These are phyloP conservation scores for Callyntrura guangdongensis DNA, from an alignment of 2,888 invertebrate genomes.

Conservation along the genomic window DNA sequence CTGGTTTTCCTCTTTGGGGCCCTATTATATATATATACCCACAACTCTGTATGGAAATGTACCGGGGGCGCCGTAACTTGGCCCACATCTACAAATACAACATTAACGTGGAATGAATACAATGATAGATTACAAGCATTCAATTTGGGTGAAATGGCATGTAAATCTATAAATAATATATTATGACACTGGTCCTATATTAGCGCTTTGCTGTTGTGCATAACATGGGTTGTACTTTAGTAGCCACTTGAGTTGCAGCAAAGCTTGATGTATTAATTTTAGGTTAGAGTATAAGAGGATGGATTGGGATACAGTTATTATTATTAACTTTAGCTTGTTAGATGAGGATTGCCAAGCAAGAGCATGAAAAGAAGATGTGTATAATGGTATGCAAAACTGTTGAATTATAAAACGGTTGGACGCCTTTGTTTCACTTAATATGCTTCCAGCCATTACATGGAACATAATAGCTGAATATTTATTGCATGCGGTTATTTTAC, in stretches of 20 bases:
- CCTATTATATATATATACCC: background rate
- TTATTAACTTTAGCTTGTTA: background rate
- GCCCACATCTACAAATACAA: conserved; percentile 28
- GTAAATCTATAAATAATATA: too few relatives aligned
- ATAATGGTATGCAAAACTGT: conserved; percentile 7
- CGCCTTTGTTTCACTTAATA: conserved; percentile 37
- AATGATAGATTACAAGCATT: conserved; percentile 30
- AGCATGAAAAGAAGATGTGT: background rate
- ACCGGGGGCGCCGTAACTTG: background rate
- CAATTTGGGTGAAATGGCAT: background rate
- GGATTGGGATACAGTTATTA: background rate
- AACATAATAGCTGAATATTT: background rate
- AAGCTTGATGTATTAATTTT: conserved; percentile 51
- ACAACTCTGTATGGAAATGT: background rate
- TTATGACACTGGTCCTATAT: too few relatives aligned
- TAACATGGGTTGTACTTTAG: background rate
- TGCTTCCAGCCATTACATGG: background rate
- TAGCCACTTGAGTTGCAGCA: conserved; percentile 4
- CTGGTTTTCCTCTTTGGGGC: conserved; percentile 2
- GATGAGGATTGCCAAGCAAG: background rate
- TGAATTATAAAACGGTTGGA: conserved; percentile 50
- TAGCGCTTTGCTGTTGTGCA: too few relatives aligned
- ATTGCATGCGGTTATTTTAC: background rate
- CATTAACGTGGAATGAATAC: background rate
- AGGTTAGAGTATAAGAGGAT: background rate